Evolutionary conservation across 2,888 invertebrate genomes (phyloP), one percentile per base, ranked within the genome.

Genomic region (Eumerus sabulonum): DNA sequence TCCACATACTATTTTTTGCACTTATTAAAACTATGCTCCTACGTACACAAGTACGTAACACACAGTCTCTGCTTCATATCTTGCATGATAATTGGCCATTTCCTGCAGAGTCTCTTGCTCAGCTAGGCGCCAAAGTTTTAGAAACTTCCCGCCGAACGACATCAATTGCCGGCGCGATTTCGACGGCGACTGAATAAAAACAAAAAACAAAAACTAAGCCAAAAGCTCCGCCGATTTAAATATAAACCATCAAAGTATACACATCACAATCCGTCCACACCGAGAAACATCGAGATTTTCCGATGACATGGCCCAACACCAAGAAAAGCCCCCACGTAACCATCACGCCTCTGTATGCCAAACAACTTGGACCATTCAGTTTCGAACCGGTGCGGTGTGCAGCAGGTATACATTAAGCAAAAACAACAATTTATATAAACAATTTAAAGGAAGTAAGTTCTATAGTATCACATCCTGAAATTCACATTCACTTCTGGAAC

Each of bases 141-240:
- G 27, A 2, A 27, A 4, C 27, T 4, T 4, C 27, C 27, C 27
- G 27, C 7, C 7, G 7, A 27, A 27, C 27, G 7, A 40, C 68
- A 56, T 36, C 63, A 18, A 64, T 12, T 60, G 53, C 40, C 18
- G 47, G 14, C 82, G 56, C 68, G 83, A 84, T 83, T 84, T 83
- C 84, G 84, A 60, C 63, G 45, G 42, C 27, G 48, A 66, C 67
- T 72, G 71, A 56, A n/a, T n/a, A n/a, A n/a, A n/a, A 70, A 59
- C 70, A 67, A 77, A 84, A 84, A 84, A 85, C 85, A 85, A 84
- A 85, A 85, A 84, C 85, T 83, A 84, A 86, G 86, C 84, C 64
- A 18, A 82, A 84, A 82, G 84, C 82, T 82, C 57, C 14, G 17
- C 16, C 35, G 13, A 17, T 70, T 70, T 54, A 60, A 60, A 47